phyloP scores from a whole-genome alignment of 2,888 invertebrate species.

The Rhopalosiphum nymphaeae region DNA sequence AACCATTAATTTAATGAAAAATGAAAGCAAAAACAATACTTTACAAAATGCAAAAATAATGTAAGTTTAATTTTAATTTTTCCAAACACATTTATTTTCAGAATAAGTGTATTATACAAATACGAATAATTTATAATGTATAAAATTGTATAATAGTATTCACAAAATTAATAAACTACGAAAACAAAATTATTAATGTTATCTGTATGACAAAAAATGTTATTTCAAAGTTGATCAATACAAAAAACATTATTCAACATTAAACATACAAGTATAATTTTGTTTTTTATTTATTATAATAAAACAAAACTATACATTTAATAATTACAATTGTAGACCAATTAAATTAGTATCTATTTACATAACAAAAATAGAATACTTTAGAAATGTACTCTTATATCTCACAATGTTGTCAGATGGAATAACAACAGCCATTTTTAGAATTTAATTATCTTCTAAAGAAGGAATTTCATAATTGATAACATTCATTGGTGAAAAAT shows the following conservation, averaged over 20 bases:
- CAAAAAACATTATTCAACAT: slow-evolving; percentile 62
- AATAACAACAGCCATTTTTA: slow-evolving; percentile 51
- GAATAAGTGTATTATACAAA: slow-evolving; percentile 25
- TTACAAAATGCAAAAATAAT: neutral
- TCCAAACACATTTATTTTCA: neutral
- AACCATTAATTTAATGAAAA: neutral
- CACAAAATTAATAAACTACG: slow-evolving; percentile 49
- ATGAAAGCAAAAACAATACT: neutral
- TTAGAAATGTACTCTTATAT: slow-evolving; percentile 17
- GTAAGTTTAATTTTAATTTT: neutral
- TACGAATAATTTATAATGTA: slow-evolving; percentile 8
- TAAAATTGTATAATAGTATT: slow-evolving; percentile 32
- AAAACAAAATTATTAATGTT: slow-evolving; percentile 36
- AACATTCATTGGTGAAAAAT: slow-evolving; percentile 16
- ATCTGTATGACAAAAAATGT: slow-evolving; percentile 36
- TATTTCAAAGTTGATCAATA: slow-evolving; percentile 40
- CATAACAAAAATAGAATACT: slow-evolving; percentile 50
- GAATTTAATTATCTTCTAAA: slow-evolving; percentile 5
- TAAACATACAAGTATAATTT: slow-evolving; percentile 53
- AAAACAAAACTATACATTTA: slow-evolving; percentile 57
- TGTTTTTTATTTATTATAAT: slow-evolving; percentile 26
- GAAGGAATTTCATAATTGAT: slow-evolving; percentile 10
- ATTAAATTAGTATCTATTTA: slow-evolving; percentile 51
- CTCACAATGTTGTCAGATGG: slow-evolving; percentile 11
- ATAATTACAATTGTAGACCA: slow-evolving; percentile 55